Evolutionary conservation across 2,113 vertebrate species (phyloP), one percentile per base, ranked within the genome.

Genomic region (Zapornia atra): DNA sequence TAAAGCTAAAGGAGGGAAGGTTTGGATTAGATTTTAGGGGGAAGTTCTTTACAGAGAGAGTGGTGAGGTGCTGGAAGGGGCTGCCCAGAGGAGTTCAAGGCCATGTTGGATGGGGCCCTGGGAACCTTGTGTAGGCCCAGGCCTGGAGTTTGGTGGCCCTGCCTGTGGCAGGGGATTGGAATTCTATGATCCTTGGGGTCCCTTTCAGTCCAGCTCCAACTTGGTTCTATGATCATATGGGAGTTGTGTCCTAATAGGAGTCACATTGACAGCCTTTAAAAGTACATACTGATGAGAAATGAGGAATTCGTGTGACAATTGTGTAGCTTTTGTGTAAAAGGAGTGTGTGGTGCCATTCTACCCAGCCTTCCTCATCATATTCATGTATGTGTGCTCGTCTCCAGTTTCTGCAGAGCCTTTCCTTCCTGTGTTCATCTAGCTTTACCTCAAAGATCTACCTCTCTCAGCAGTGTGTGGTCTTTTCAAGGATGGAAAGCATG

Each of bases 381-480:
- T 15, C 38, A 36, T 15, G 25, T 44, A 34, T 34, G 8, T 12
- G 20, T 53, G 60, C 11, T 56, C 17, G 9, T 53, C 15, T 81
- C 1, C 34, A 42, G 0, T 36, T 87, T 82, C 54, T 93, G 63
- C 25, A 56, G n/a, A 76, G 15, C 8, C 20, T 80, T 86, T 92
- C 24, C 12, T 79, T 76, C 38, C 38, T n/a, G 29, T 53, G 3
- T 42, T 76, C 15, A 25, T 36, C 42, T 10, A 83, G 4, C 1
- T 0, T 7, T 12, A 31, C 5, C 33, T 73, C 56, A 34, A 3
- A 56, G 63, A 25, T 61, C 40, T 56, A 17, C 24, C 3, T 85
- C 26, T 66, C 0, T 9, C 31, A 50, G 24, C 12, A 44, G 3
- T 0, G 3, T 6, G 5, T 6, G 66, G 4, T 56, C 42, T 56